Evolutionary conservation across 2,888 invertebrate genomes (phyloP), one percentile per base, ranked within the genome.

Genomic region (Chymomyza procnemis): DNA sequence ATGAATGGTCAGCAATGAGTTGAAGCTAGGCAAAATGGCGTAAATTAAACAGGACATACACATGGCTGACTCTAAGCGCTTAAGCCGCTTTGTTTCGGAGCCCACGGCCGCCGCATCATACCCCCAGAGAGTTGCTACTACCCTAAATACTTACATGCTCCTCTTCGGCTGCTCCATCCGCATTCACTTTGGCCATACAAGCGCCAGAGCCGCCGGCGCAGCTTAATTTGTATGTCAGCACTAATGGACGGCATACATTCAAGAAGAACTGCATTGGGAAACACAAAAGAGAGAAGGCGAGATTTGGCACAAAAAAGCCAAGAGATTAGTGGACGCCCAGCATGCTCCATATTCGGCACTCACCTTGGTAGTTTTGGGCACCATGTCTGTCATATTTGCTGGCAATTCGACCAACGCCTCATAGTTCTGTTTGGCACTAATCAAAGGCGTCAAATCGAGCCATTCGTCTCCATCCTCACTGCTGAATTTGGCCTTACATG

Each of bases 201-300:
- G 88, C 90, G 55, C 89, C 90, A 63, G 91, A 89, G 50, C 89
- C 89, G 69, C 89, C 91, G 64, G 89, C 83, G 76, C 91, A 91
- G 75, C 90, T 90, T 75, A 90, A 82, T 70, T 89, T 88, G 81
- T 85, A 90, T 81, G 88, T 88, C 65, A 91, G 87, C 78, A 91
- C 89, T 76, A 91, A 83, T 74, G 91, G 91, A 75, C 90, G 89
- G 78, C 91, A 91, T 65, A 91, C 90, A 82, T 91, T 91, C 71
- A 91, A 74, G 76, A 87, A 90, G 79, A 90, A 89, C 90, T 90
- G 79, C 56, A 74, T 30, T 26, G 26, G 21, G 18, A 52, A 22
- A 47, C 54, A 41, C 52, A 64, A 56, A 9, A 59, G 19, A 61
- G 46, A 64, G 48, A 41, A 61, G 62, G 61, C 67, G 76, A 69